Evolutionary conservation across 1,140 invertebrate genomes (phyloP).

Genomic region (Magallana angulata): DNA sequence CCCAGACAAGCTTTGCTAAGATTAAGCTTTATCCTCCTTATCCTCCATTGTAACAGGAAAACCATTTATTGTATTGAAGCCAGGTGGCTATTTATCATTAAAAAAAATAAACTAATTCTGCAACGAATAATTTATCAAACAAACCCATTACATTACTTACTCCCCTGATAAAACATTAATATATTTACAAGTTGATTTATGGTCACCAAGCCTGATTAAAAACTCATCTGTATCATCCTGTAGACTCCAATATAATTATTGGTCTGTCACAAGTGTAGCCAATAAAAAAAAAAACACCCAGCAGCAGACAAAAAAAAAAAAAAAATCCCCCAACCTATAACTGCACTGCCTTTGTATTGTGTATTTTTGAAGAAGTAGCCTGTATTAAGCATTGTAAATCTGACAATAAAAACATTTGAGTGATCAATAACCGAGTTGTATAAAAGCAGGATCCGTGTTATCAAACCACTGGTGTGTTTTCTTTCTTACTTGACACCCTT

Average conservation of each 20-base stretch:
- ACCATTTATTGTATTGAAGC: no score
- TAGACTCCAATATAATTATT: neutral
- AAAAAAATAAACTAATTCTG: no score
- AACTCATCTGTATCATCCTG: neutral
- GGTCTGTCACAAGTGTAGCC: neutral
- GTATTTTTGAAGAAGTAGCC: neutral
- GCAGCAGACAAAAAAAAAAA: no score
- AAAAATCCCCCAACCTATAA: no score
- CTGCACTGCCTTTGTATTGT: neutral
- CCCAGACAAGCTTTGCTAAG: no score
- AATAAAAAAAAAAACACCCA: neutral
- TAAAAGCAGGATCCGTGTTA: neutral
- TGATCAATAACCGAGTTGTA: neutral
- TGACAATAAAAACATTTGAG: neutral
- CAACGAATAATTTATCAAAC: no score
- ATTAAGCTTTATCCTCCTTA: no score
- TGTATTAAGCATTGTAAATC: neutral
- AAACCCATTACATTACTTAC: no score
- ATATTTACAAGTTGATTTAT: neutral
- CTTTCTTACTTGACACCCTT: neutral
- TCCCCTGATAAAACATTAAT: conserved; percentile 6
- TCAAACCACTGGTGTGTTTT: neutral
- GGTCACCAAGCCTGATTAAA: no score
- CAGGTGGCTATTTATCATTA: no score
- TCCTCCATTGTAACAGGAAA: no score